A percentile compares a stretch with the other conserved stretches of the same genome.
phyloP scores from a whole-genome alignment of 1,140 invertebrate genomes.

The Drosophila santomea region DNA sequence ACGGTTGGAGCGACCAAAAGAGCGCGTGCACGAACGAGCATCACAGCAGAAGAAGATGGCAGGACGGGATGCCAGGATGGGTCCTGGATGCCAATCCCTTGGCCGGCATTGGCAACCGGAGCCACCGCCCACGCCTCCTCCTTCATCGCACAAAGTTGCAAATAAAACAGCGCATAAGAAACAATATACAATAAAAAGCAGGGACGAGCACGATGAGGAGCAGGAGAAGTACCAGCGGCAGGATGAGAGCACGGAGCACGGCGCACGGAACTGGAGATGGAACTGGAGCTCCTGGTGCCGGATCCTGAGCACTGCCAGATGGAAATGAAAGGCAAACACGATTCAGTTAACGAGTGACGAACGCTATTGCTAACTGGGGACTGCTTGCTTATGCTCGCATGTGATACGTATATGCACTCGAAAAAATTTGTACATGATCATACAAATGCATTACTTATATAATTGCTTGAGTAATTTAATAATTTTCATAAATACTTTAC shows the following conservation, averaged over 20 bases:
- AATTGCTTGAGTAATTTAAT: not conserved
- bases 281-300: constrained; percentile 19
- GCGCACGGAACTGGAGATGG: too few species aligned
- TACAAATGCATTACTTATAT: not conserved
- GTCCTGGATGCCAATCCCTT: constrained; percentile 61
- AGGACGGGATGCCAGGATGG: not conserved
- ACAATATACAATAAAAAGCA: constrained; percentile 78
- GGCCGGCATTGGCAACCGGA: not conserved
- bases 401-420: constrained; percentile 28
- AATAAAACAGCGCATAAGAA: constrained; percentile 82
- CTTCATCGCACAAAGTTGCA: constrained; percentile 70
- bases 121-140: not conserved
- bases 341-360: constrained; percentile 82
- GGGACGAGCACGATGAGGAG: constrained; percentile 28
- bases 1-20: constrained; percentile 71
- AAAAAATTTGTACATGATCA: not conserved
- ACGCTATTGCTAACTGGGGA: constrained; percentile 81
- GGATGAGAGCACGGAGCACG: too few species aligned
- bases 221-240: not conserved
- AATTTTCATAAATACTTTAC: too few species aligned
- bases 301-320: constrained; percentile 59
- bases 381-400: constrained; percentile 69
- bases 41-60: constrained; percentile 32
- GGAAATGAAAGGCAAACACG: constrained; percentile 82
- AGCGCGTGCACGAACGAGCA: constrained; percentile 75